Base-by-base conservation (phyloP, 2,888 invertebrate genomes). In the Sinelater perroti region DNA sequence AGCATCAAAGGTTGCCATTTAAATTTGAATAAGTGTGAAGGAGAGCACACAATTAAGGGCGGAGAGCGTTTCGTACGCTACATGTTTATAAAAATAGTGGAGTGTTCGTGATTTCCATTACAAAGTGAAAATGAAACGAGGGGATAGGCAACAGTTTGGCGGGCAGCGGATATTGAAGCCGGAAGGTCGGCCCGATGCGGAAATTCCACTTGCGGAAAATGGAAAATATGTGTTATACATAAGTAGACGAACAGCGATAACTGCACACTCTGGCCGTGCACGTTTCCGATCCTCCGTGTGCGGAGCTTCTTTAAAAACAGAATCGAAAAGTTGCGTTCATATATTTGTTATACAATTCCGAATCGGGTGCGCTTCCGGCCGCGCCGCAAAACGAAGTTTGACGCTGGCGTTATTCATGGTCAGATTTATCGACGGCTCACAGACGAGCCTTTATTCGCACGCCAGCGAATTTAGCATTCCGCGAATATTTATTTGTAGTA, bases 171-270 rank as follows among this genome's bases (percentile, higher is more conserved):
- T 68, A 70, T 70, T 67, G 67, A 68, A 66, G 66, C 60, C 68
- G 67, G 67, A 66, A 67, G 67, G 64, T 63, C 61, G 65, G 63
- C 51, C 61, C 57, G 59, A 65, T 56, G 57, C 67, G 66, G 66
- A 66, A 67, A 64, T 64, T 65, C 67, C 67, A 67, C 68, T 67
- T 68, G 61, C 61, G 63, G 64, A 67, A 67, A 70, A 68, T 69
- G 68, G 67, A 67, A 70, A 70, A 70, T 70, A 70, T 70, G 69
- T 68, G 69, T 63, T 65, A 67, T 49, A 49, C 35, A 14, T 49
- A 36, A 49, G 35, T 36, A 49, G 21, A 36, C 21, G 46, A 33
- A 46, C 31, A 13, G 16, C 28, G 21, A 46, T 49, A 35, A 49
- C 35, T 14, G n/a, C 36, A 49, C 17, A 45, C 31, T 45, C 31